These are phyloP conservation scores for Charina bottae DNA, from an alignment of 2,113 vertebrate genomes.

Conservation along the genomic window DNA sequence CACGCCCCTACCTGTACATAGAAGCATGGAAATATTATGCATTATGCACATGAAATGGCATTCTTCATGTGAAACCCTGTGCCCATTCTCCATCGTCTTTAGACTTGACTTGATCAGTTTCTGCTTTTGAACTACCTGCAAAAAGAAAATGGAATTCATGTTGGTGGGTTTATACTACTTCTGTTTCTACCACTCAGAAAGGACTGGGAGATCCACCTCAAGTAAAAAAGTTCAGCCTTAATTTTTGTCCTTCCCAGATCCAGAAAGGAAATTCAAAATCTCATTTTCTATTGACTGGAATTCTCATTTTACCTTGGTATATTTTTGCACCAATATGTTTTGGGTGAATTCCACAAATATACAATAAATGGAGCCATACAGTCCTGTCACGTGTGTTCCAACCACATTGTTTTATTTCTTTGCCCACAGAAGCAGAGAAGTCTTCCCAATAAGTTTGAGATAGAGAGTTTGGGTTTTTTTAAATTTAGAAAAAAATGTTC, in stretches of 20 bases:
- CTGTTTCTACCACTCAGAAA: not conserved
- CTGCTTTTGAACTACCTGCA: not conserved
- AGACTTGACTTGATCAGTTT: not conserved
- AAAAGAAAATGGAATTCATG: not conserved
- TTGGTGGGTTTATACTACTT: not conserved
- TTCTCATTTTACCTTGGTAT: accelerated
- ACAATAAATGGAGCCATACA: not conserved
- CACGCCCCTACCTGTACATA: not conserved
- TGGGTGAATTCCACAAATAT: not conserved
- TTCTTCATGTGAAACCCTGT: not conserved
- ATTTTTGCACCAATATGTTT: not conserved
- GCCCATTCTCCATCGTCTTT: not conserved
- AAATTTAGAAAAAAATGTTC: not conserved
- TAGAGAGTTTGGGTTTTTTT: too few relatives aligned
- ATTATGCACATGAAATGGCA: constrained; percentile 17
- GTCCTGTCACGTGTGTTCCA: not conserved
- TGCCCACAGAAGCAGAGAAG: not conserved
- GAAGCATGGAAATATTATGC: not conserved
- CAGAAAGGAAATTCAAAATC: not conserved
- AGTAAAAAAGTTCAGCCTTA: constrained; percentile 5
- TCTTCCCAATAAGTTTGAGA: not conserved
- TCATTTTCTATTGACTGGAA: not conserved
- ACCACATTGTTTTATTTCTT: not conserved
- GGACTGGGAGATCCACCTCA: not conserved
- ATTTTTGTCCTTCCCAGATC: not conserved